Conservation (phyloP, 2,113 vertebrate species). For the Chascanopsetta lugubris region DNA sequence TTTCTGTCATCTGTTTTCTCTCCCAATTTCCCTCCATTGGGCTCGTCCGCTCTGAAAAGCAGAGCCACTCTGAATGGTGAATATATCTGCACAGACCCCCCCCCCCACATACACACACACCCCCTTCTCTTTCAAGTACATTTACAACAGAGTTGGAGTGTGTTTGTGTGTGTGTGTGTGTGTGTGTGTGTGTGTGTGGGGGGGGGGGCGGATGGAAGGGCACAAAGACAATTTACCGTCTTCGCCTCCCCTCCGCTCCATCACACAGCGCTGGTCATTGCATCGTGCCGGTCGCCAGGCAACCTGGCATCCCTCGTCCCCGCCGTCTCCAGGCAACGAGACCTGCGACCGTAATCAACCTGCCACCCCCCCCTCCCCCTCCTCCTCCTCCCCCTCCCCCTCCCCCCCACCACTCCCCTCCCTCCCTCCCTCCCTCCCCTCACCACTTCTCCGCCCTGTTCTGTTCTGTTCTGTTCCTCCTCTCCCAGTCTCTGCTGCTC, state of each 20-base stretch:
- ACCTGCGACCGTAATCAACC: slow-evolving; percentile 84
- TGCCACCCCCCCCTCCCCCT: slow-evolving; percentile 67
- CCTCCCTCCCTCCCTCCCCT: slow-evolving; percentile 44
- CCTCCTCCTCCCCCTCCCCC: slow-evolving; percentile 47
- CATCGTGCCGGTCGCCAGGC: slow-evolving; percentile 80
- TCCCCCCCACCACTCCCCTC: slow-evolving; percentile 42
- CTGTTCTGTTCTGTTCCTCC: slow-evolving; percentile 54
- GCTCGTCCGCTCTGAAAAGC: slow-evolving; percentile 54
- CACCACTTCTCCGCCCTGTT: slow-evolving; percentile 38
- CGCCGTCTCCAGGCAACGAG: slow-evolving; percentile 82
- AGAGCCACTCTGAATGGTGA: slow-evolving; percentile 61
- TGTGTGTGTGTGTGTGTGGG: not conserved
- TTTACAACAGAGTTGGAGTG: slow-evolving; percentile 61
- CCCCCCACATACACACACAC: too few species aligned
- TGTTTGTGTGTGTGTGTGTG: slow-evolving; percentile 4
- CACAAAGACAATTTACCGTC: slow-evolving; percentile 79
- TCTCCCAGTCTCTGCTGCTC: slow-evolving; percentile 51
- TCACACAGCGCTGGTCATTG: slow-evolving; percentile 79
- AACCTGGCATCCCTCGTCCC: slow-evolving; percentile 83
- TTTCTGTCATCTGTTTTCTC: slow-evolving; percentile 58
- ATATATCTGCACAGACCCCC: slow-evolving; percentile 68
- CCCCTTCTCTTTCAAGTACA: slow-evolving; percentile 62
- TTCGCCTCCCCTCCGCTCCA: slow-evolving; percentile 74
- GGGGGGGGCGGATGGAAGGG: slow-evolving; percentile 19
- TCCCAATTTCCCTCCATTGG: slow-evolving; percentile 58